Evolutionary conservation across 2,113 vertebrate genomes (phyloP), one percentile per base, ranked within the genome.

Genomic region (Pogonocichla stellata): DNA sequence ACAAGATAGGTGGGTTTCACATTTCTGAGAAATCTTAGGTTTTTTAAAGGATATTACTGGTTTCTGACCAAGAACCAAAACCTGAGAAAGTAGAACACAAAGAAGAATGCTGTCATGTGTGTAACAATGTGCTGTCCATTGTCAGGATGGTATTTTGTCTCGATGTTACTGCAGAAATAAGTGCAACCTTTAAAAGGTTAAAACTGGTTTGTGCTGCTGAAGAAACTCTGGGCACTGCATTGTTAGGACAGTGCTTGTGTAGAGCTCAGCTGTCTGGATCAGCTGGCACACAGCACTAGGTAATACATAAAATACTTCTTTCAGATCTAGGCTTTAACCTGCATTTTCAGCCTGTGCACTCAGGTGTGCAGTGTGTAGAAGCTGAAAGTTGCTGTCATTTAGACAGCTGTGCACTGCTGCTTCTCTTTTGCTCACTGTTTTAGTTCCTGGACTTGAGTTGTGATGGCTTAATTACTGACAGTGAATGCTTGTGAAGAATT

Each of bases 211-310:
- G 20, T 62, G 71, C 45, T 19, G 3, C 33, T 83, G 50, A 38
- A 70, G 75, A 29, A 42, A 17, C 9, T 28, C 4, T 19, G 50
- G 54, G 14, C 47, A 24, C 12, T 61, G 72, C 45, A 1, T 19
- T 43, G 36, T 22, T 60, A 7, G 62, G 40, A 4, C 19, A 47
- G 15, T 66, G n/a, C 16, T 50, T 50, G 15, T 4, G 2, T 26
- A 4, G 14, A 43, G 56, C 66, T 50, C 31, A 61, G 1, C 18
- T 48, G 14, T 18, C 42, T 60, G 43, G 13, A 15, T 79, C 74
- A 33, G 25, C 38, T 34, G 90, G 34, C 29, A 26, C 1, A 2
- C 24, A 65, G 4, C 17, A 2, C 29, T n/a, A 0, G 15, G 10
- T 23, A 33, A 12, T 36, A 19, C 3, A 13, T 36, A 38, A 74